These are phyloP conservation scores for Macropodus opercularis DNA, from an alignment of 2,797 vertebrate genomes.

Conservation along the genomic window DNA sequence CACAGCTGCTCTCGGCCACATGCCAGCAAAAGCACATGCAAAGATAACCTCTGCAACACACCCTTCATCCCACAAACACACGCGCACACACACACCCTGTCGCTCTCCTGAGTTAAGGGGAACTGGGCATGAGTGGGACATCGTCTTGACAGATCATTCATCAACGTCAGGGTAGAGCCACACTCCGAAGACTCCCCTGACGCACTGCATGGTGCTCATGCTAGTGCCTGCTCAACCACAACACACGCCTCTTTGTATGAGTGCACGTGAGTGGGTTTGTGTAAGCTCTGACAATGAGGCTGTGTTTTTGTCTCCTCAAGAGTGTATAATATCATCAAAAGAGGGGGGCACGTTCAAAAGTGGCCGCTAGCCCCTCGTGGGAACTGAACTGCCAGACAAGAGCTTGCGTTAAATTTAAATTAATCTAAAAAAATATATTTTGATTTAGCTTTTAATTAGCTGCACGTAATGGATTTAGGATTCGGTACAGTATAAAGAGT, in stretches of 20 bases:
- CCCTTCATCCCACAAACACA: not conserved
- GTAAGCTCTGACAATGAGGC: slow-evolving; percentile 34
- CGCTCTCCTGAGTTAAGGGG: slow-evolving; percentile 69
- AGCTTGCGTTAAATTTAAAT: not conserved
- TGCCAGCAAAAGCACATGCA: slow-evolving; percentile 39
- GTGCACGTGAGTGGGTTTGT: slow-evolving; percentile 33
- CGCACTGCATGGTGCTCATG: slow-evolving; percentile 61
- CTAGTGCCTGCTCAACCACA: slow-evolving; percentile 46
- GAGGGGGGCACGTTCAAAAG: slow-evolving; percentile 2
- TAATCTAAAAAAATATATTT: not conserved
- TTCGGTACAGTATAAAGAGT: not conserved
- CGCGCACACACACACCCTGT: slow-evolving; percentile 12
- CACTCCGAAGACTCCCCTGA: slow-evolving; percentile 62
- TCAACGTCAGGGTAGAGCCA: slow-evolving; percentile 76
- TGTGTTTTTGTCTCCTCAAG: slow-evolving; percentile 18
- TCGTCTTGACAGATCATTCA: slow-evolving; percentile 79
- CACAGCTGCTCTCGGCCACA: slow-evolving; percentile 35
- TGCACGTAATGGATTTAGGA: not conserved
- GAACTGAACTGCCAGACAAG: slow-evolving; percentile 1
- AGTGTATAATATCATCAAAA: slow-evolving; percentile 9
- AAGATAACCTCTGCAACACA: slow-evolving; percentile 47
- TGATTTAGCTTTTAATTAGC: slow-evolving; percentile 1
- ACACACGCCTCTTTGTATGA: slow-evolving; percentile 48
- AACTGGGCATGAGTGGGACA: slow-evolving; percentile 65
- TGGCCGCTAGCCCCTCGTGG: not conserved